Evolutionary conservation across 2,797 vertebrate genomes (phyloP).

Genomic region (Gallinago stenura): DNA sequence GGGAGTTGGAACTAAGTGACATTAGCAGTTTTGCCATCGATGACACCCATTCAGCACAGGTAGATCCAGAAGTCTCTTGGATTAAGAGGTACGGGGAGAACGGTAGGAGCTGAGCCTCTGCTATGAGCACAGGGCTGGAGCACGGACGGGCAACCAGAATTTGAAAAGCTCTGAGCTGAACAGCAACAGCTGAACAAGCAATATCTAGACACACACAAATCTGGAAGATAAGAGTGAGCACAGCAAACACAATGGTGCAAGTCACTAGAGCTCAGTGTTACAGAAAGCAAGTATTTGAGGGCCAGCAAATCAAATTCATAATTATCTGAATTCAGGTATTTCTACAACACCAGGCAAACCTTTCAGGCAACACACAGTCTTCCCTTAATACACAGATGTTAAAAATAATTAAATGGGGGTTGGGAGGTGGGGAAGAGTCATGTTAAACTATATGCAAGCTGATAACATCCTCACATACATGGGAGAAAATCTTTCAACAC

Average conservation of each 20-base stretch:
- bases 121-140: not conserved
- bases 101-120: not conserved
- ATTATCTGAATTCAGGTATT: constrained; percentile 4
- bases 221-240: constrained; percentile 41
- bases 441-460: not conserved
- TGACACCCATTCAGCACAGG: not conserved
- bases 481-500: not conserved
- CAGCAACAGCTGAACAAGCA: constrained; percentile 58
- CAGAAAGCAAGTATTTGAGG: constrained; percentile 27
- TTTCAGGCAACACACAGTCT: not conserved
- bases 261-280: constrained; percentile 43
- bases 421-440: not conserved
- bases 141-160: not conserved
- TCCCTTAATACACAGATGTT: not conserved
- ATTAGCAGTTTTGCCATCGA: not conserved
- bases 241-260: constrained; percentile 24
- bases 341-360: not conserved
- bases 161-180: constrained; percentile 30
- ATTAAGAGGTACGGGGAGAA: not conserved
- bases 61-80: not conserved
- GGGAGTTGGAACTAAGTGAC: not conserved
- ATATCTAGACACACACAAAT: not conserved
- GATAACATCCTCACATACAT: not conserved
- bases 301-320: not conserved
- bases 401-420: not conserved